phyloP scores from a whole-genome alignment of 2,797 vertebrate genomes.

The Microctenopoma steveboyesi region DNA sequence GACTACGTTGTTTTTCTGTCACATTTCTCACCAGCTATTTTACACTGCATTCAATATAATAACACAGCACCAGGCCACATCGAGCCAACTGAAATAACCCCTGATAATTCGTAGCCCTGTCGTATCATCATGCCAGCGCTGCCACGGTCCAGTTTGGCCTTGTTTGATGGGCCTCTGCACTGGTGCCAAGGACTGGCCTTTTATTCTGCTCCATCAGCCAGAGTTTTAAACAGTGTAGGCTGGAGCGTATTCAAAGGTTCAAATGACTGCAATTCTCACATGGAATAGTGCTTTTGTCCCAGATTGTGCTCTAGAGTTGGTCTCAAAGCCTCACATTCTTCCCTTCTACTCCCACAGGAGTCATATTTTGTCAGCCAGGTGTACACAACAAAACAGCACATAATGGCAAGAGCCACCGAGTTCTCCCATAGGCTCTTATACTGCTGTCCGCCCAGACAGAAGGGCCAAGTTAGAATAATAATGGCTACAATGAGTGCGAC shows the following conservation, averaged over 20 bases:
- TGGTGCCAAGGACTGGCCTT: slow-evolving; percentile 73
- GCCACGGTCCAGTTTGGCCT: slow-evolving; percentile 66
- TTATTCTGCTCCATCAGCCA: slow-evolving; percentile 77
- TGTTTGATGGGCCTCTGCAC: slow-evolving; percentile 62
- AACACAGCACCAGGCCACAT: slow-evolving; percentile 46
- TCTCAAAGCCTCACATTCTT: slow-evolving; percentile 71
- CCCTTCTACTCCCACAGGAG: slow-evolving; percentile 42
- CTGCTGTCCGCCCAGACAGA: slow-evolving; percentile 30
- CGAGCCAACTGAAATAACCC: slow-evolving; percentile 60
- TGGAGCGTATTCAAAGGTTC: slow-evolving; percentile 79
- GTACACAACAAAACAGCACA: slow-evolving; percentile 64
- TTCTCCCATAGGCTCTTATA: slow-evolving; percentile 34
- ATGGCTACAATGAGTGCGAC: slow-evolving; percentile 13
- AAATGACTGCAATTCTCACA: slow-evolving; percentile 74
- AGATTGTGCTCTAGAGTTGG: slow-evolving; percentile 59
- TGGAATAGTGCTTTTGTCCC: slow-evolving; percentile 76
- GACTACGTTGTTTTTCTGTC: slow-evolving; percentile 28
- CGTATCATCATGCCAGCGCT: slow-evolving; percentile 61
- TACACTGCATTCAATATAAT: slow-evolving; percentile 53
- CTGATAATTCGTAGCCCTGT: slow-evolving; percentile 63
- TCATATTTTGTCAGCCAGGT: slow-evolving; percentile 62
- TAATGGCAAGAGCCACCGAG: slow-evolving; percentile 23
- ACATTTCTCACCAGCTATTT: slow-evolving; percentile 48
- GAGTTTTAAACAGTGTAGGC: slow-evolving; percentile 75
- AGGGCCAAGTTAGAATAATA: slow-evolving; percentile 48